Evolutionary conservation across 1,140 invertebrate genomes (phyloP), one percentile per base, ranked within the genome.

Genomic region (Bombus pascuorum): DNA sequence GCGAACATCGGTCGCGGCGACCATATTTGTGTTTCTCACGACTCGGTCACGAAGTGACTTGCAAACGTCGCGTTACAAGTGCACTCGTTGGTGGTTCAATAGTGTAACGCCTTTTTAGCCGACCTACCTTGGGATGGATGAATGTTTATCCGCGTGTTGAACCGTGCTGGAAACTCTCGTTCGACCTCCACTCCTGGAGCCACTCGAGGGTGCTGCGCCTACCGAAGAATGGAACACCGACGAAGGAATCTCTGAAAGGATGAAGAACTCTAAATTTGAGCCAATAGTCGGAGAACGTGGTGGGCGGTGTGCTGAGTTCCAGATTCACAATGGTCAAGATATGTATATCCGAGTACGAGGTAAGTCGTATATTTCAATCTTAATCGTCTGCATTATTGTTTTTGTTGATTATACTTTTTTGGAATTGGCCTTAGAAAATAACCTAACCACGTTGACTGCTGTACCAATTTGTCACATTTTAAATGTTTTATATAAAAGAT

Each of bases 1-100:
- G 66, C 62, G 83, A 13, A n/a, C 59, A 62, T 13, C 28, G 59
- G 12, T n/a, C 32, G 81, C 70, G 32, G 59, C 73, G 73, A 74
- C 82, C 88, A 90, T 94, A 93, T 94, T 94, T 94, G 93, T 93
- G 89, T 94, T 94, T 94, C 94, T 94, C 93, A 94, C 94, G 94
- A 94, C 94, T 93, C 91, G 94, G 93, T 94, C 91, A 94, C 93
- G 89, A 47, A 92, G 91, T 94, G 94, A 94, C 94, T 94, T 93
- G 94, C 93, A 93, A 89, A 91, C 91, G 90, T 93, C 91, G 77
- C 84, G 89, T 88, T 86, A 89, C 86, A 87, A 93, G 91, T 92
- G 90, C 91, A 91, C 91, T 91, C 90, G 89, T 91, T 87, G 90
- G 89, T 92, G 90, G 72, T 73, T 86, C 89, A 81, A 88, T 90